These are phyloP conservation scores for Halesus radiatus DNA, from an alignment of 1,140 invertebrate species.

Conservation along the genomic window DNA sequence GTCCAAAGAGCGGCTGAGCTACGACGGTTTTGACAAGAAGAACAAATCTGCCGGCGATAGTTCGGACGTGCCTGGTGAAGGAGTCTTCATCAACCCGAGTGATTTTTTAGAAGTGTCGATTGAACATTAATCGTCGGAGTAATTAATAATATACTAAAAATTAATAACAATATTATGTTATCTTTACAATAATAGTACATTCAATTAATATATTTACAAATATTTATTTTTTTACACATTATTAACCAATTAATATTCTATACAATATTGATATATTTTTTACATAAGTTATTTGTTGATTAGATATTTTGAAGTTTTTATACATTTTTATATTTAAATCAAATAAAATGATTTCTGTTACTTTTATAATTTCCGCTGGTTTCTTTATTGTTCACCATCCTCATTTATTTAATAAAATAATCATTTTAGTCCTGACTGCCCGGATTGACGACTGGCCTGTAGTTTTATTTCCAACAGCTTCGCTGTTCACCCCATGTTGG, in stretches of 20 bases:
- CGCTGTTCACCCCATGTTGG: no score
- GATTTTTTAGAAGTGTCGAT: slow-evolving; percentile 56
- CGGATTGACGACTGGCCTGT: no score
- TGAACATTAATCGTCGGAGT: slow-evolving; percentile 43
- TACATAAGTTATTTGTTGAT: slow-evolving; percentile 58
- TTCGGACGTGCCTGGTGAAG: slow-evolving; percentile 36
- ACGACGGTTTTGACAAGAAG: slow-evolving; percentile 38
- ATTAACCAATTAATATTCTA: slow-evolving; percentile 47
- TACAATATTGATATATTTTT: slow-evolving; percentile 50
- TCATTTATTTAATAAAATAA: no score
- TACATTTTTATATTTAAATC: slow-evolving; percentile 57
- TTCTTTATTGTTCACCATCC: no score
- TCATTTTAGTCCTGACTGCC: no score
- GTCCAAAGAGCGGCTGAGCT: slow-evolving; percentile 14
- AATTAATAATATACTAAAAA: slow-evolving; percentile 25
- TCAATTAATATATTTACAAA: slow-evolving; percentile 38
- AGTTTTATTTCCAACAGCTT: no score
- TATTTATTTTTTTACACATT: slow-evolving; percentile 54
- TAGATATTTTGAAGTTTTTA: slow-evolving; percentile 57
- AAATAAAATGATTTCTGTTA: slow-evolving; percentile 58
- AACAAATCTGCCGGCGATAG: slow-evolving; percentile 28
- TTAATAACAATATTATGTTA: slow-evolving; percentile 34
- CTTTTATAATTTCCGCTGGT: slow-evolving; percentile 28
- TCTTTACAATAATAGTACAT: slow-evolving; percentile 38
- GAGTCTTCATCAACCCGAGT: slow-evolving; percentile 54